Evolutionary conservation across 2,888 invertebrate genomes (phyloP).

Genomic region (Drosophila anomelani): DNA sequence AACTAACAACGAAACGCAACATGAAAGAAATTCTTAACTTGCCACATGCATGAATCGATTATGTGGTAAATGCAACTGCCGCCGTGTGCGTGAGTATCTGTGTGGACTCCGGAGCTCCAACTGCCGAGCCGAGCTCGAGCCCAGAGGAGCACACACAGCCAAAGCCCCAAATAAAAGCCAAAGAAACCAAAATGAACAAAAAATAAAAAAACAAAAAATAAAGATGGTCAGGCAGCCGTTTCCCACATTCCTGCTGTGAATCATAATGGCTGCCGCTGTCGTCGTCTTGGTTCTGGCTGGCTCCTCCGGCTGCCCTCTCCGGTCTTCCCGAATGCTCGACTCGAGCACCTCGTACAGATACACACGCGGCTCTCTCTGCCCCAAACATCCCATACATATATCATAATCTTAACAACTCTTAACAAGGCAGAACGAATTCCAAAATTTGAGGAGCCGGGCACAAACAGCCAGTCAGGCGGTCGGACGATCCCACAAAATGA

Average conservation of each 20-base stretch:
- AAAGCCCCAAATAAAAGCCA: constrained; percentile 28
- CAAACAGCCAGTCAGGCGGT: constrained; percentile 71
- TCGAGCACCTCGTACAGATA: constrained; percentile 32
- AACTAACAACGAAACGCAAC: constrained; percentile 75
- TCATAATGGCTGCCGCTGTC: constrained; percentile 81
- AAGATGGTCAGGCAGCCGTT: constrained; percentile 77
- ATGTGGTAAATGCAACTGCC: constrained; percentile 63
- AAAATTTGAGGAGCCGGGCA: constrained; percentile 73
- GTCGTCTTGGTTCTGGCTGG: constrained; percentile 55
- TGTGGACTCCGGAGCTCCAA: constrained; percentile 23
- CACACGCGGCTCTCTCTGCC: constrained; percentile 21
- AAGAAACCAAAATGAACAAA: constrained; percentile 30
- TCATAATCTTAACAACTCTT: constrained; percentile 84
- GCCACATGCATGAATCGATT: constrained; percentile 81
- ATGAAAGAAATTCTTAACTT: constrained; percentile 77
- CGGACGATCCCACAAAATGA: constrained; percentile 74
- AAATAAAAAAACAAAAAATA: constrained; percentile 17
- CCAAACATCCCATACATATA: constrained; percentile 69
- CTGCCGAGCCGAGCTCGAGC: constrained; percentile 6
- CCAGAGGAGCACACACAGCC: constrained; percentile 45
- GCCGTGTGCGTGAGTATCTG: constrained; percentile 41
- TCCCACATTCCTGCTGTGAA: constrained; percentile 83
- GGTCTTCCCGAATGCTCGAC: constrained; percentile 1
- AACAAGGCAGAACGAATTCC: constrained; percentile 83
- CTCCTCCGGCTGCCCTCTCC: constrained; percentile 37